Evolutionary conservation across 2,888 invertebrate species (phyloP), one percentile per base, ranked within the genome.

Genomic region (Parnassius smintheus): DNA sequence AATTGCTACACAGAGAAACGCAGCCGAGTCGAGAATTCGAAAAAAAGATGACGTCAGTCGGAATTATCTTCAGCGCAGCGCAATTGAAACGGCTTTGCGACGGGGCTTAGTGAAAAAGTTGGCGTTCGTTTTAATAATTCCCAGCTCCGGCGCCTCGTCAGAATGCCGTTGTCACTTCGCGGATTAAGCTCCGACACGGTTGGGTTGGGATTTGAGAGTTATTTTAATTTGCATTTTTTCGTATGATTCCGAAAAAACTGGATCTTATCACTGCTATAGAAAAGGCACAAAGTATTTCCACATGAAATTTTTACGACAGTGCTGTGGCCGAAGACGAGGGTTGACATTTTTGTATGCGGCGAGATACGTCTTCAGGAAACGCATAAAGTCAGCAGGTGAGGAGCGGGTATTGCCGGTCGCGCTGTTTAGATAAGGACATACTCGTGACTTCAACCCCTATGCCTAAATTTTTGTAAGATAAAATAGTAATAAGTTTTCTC

Each of bases 51-150:
- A 91, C 91, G 91, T 90, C 90, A 90, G 88, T 88, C 75, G 90
- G 91, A 90, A 91, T 91, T 91, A 91, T 91, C 91, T 91, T 90
- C 91, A 91, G 91, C 91, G 88, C 89, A 88, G 91, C 87, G 91
- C 91, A 91, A 91, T 91, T 91, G 91, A 90, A 91, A 91, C 91
- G 91, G 91, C 91, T 91, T 91, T 91, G 90, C 89, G 89, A 88
- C 89, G 86, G 76, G 85, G 91, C 91, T 91, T 89, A 91, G 88
- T 89, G 88, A 91, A 91, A 91, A 91, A 91, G 90, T 91, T 91
- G 91, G 90, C 91, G 91, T 91, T 91, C 91, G 91, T 91, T 91
- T 91, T 91, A 90, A 91, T 91, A 91, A 91, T 91, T 91, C 90
- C 89, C 87, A 83, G 89, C 89, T 86, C 88, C 89, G 91, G 91